phyloP scores from a whole-genome alignment of 2,888 invertebrate genomes.

The Ecdyonurus torrentis region DNA sequence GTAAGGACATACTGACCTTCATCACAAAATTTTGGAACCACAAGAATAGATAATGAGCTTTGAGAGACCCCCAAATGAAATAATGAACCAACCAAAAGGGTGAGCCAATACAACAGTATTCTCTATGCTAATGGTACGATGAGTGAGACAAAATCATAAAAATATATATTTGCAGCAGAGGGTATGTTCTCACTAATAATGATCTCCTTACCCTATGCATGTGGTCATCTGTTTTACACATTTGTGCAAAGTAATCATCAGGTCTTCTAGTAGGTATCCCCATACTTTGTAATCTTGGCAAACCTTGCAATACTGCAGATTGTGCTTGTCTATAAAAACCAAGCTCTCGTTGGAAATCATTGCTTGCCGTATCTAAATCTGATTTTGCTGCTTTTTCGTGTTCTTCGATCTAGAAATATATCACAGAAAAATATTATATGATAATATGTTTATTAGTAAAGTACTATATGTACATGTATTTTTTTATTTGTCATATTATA shows the following conservation, averaged over 20 bases:
- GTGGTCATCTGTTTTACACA: slow-evolving; percentile 93
- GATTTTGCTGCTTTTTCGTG: slow-evolving; percentile 59
- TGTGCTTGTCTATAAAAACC: slow-evolving; percentile 76
- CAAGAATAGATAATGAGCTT: too few relatives aligned
- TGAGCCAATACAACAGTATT: not conserved
- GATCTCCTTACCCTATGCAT: slow-evolving; percentile 67
- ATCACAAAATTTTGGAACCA: too few relatives aligned
- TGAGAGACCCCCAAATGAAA: too few relatives aligned
- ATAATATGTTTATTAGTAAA: too few relatives aligned
- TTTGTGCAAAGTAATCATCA: slow-evolving; percentile 96
- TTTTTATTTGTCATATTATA: too few relatives aligned
- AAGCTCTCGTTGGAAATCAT: slow-evolving; percentile 87
- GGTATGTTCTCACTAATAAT: not conserved
- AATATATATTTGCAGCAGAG: not conserved
- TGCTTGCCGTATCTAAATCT: slow-evolving; percentile 65
- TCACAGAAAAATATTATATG: not conserved
- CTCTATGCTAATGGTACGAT: not conserved
- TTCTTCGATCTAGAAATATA: slow-evolving; percentile 38
- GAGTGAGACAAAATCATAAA: not conserved
- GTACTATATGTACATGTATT: too few relatives aligned
- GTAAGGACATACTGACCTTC: too few relatives aligned
- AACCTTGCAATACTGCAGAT: slow-evolving; percentile 63
- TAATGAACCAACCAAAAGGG: too few relatives aligned
- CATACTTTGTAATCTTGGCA: slow-evolving; percentile 57
- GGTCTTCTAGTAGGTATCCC: slow-evolving; percentile 70